A percentile compares a stretch with the other conserved stretches of the same genome.
Evolutionary conservation across 1,140 invertebrate species (phyloP).

Genomic region (Reticulitermes speratus): DNA sequence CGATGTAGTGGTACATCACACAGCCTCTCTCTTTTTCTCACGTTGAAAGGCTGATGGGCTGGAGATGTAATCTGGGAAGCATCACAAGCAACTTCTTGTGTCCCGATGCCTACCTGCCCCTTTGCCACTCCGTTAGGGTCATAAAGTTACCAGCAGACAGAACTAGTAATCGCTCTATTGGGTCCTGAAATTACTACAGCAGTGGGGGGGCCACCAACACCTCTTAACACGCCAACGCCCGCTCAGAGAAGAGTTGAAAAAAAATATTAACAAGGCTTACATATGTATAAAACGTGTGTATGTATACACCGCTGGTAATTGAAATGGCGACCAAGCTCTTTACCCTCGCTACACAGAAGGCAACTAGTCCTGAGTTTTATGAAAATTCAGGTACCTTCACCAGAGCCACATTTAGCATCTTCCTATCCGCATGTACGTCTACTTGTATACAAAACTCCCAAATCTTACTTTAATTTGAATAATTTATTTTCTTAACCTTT

Average conservation of each 20-base stretch:
- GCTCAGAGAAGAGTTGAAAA: background rate
- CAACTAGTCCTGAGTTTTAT: too few relatives aligned
- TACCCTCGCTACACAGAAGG: too few relatives aligned
- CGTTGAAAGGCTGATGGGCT: background rate
- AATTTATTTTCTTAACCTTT: too few relatives aligned
- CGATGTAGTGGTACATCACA: background rate
- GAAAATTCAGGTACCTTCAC: too few relatives aligned
- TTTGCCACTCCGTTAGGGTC: background rate
- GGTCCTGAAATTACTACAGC: background rate
- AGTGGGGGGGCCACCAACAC: background rate
- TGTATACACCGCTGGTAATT: background rate
- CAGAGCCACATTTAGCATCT: too few relatives aligned
- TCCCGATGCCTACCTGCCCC: background rate
- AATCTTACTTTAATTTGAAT: too few relatives aligned
- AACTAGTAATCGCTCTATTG: constrained; percentile 13
- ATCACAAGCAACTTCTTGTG: background rate
- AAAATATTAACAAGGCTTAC: background rate
- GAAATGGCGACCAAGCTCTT: background rate
- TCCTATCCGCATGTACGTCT: too few relatives aligned
- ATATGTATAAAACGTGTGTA: background rate
- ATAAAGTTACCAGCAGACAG: constrained; percentile 3
- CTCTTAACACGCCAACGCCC: constrained; percentile 7
- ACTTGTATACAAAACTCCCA: too few relatives aligned
- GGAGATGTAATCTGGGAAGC: background rate
- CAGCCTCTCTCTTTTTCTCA: background rate